phyloP scores from a whole-genome alignment of 2,797 vertebrate species.

The Sarcophilus harrisii region DNA sequence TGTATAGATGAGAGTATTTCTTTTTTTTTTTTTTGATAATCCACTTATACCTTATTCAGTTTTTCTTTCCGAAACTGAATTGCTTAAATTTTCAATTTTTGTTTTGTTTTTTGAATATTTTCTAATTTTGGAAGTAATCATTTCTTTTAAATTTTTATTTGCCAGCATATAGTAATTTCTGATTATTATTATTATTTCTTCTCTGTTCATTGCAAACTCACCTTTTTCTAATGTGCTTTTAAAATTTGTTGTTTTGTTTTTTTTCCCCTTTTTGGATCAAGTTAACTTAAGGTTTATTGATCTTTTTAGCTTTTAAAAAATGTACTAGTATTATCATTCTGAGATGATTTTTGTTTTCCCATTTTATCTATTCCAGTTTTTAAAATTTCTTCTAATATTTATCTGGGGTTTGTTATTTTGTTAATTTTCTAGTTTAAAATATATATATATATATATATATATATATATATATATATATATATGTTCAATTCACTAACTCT shows the following conservation, averaged over 20 bases:
- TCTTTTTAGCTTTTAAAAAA: not conserved
- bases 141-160: not conserved
- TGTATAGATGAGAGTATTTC: not conserved
- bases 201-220: not conserved
- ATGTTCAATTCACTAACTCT: not conserved
- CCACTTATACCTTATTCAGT: not conserved
- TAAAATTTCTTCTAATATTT: not conserved
- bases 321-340: not conserved
- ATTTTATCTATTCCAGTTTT: not conserved
- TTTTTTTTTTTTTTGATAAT: not conserved
- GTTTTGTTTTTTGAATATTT: not conserved
- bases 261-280: not conserved
- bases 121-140: not conserved
- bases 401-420: not conserved
- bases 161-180: not conserved
- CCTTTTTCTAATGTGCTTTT: not conserved
- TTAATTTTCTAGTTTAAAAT: not conserved
- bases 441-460: not conserved
- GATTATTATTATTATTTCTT: not conserved
- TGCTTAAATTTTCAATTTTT: not conserved
- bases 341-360: not conserved
- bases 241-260: not conserved
- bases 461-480: not conserved
- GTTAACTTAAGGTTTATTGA: not conserved
- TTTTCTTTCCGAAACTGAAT: not conserved